A percentile compares a stretch with the other conserved stretches of the same genome.
These are phyloP conservation scores for Bufotes viridis DNA, from an alignment of 2,797 vertebrate genomes.

Conservation along the genomic window DNA sequence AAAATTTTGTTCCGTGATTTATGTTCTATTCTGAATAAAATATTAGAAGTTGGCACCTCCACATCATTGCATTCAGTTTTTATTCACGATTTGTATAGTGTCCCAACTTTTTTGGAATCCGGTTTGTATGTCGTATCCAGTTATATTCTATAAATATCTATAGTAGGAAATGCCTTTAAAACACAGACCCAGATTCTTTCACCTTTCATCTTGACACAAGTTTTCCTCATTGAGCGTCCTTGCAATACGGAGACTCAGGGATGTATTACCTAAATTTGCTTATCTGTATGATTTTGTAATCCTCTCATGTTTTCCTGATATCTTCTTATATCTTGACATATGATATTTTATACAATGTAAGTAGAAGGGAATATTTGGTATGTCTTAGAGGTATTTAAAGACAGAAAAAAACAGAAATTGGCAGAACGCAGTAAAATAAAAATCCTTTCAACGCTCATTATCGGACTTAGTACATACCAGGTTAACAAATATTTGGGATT, in stretches of 20 bases:
- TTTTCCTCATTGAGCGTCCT: neutral
- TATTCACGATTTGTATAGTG: too few species aligned
- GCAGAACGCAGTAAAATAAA: neutral
- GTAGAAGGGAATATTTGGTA: neutral
- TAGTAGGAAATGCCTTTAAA: neutral
- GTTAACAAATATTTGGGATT: too few species aligned
- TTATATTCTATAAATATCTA: neutral
- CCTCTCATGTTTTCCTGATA: neutral
- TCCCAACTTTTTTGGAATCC: too few species aligned
- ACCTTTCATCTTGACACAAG: neutral
- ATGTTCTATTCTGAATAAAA: too few species aligned
- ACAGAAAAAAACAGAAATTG: neutral
- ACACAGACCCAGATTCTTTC: neutral
- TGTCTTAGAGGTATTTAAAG: neutral
- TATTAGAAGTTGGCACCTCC: too few species aligned
- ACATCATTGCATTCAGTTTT: too few species aligned
- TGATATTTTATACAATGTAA: slow-evolving; percentile 4
- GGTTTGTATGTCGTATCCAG: too few species aligned
- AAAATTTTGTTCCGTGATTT: too few species aligned
- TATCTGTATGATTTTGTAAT: slow-evolving; percentile 24
- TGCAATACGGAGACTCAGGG: slow-evolving; percentile 3
- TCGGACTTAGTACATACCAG: neutral
- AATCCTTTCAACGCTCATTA: neutral
- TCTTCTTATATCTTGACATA: slow-evolving; percentile 9
- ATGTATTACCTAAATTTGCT: slow-evolving; percentile 14